Evolutionary conservation across 1,140 invertebrate genomes (phyloP).

Genomic region (Hermatobates lingyangjiaoensis): DNA sequence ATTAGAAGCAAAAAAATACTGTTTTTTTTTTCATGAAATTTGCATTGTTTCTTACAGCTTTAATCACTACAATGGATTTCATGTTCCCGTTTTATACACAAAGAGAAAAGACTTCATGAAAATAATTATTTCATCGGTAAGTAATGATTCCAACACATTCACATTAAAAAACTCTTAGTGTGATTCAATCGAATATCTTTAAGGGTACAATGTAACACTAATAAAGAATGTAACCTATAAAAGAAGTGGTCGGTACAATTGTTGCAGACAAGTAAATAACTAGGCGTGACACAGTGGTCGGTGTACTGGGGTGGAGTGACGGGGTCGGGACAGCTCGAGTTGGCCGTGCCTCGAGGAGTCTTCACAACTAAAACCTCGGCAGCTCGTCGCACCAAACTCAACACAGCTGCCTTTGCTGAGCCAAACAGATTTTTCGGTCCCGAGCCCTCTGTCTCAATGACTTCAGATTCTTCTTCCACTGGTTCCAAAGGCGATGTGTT

Average conservation of each 20-base stretch:
- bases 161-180: no score
- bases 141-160: no score
- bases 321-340: neutral
- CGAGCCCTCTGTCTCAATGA: constrained; percentile 35
- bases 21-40: no score
- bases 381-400: constrained; percentile 75
- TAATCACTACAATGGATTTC: no score
- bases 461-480: constrained; percentile 24
- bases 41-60: no score
- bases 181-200: no score
- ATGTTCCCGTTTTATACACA: no score
- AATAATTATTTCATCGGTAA: no score
- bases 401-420: constrained; percentile 62
- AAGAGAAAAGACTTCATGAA: no score
- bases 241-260: constrained; percentile 38
- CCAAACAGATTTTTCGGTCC: constrained; percentile 49
- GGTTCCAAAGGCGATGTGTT: constrained; percentile 2
- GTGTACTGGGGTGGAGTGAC: neutral
- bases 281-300: constrained; percentile 34
- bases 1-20: no score
- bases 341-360: neutral
- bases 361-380: constrained; percentile 40
- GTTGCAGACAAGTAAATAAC: constrained; percentile 45
- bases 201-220: no score
- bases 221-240: constrained; percentile 15